Conservation (phyloP, 1,140 invertebrate species). For the Bombus difficillimus region DNA sequence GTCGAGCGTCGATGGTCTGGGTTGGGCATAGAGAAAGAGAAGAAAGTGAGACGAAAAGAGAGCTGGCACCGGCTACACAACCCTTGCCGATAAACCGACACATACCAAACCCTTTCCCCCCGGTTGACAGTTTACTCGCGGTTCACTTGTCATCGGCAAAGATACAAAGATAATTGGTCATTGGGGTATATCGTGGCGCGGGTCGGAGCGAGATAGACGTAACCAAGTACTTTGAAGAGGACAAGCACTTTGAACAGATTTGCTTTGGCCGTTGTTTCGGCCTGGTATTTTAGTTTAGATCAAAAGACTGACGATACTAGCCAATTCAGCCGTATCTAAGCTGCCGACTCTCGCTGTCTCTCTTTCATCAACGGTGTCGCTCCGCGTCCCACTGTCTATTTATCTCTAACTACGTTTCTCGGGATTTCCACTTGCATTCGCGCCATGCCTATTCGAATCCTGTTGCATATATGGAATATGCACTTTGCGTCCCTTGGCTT, state of each 20-base stretch:
- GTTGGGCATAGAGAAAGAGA: not conserved
- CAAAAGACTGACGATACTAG: constrained; percentile 79
- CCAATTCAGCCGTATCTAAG: constrained; percentile 81
- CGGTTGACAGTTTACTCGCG: constrained; percentile 79
- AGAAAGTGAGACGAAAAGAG: constrained; percentile 43
- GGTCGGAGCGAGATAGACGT: constrained; percentile 73
- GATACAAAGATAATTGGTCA: constrained; percentile 82
- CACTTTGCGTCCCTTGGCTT: constrained; percentile 36
- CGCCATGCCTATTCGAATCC: constrained; percentile 14
- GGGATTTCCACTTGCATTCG: constrained; percentile 10
- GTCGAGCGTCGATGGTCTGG: not conserved
- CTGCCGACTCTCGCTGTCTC: constrained; percentile 56
- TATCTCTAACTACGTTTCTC: constrained; percentile 42
- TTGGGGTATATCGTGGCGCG: constrained; percentile 77
- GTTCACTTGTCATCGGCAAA: constrained; percentile 80
- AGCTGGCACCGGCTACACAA: constrained; percentile 36
- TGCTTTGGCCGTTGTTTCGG: constrained; percentile 82
- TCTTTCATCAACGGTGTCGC: constrained; percentile 15
- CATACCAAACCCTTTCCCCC: constrained; percentile 78
- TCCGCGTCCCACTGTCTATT: constrained; percentile 36
- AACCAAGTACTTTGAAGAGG: constrained; percentile 77
- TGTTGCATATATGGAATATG: constrained; percentile 52
- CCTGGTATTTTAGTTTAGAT: constrained; percentile 82
- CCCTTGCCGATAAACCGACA: constrained; percentile 67
- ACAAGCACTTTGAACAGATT: constrained; percentile 80